phyloP scores from a whole-genome alignment of 2,888 invertebrate genomes.

The Koerneria pararmatus region DNA sequence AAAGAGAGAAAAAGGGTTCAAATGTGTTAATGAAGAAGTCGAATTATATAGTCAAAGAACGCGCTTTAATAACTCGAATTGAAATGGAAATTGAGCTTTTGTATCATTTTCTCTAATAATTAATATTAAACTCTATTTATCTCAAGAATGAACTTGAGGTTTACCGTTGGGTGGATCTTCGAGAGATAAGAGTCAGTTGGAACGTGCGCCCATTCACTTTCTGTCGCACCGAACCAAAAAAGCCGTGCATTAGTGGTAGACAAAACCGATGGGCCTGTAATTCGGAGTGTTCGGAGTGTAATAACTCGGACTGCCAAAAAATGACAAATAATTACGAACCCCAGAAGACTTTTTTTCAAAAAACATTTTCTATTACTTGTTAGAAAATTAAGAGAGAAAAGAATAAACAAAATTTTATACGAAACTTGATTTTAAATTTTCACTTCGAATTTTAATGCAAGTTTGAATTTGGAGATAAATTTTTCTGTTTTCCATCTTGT shows the following conservation, averaged over 20 bases:
- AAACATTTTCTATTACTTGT: neutral
- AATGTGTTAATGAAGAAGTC: too few relatives aligned
- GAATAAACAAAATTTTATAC: neutral
- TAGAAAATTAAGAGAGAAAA: neutral
- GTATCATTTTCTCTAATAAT: constrained; percentile 3
- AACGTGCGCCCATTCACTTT: constrained; percentile 78
- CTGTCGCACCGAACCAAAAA: constrained; percentile 67
- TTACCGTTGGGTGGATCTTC: constrained; percentile 75
- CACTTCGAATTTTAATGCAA: neutral
- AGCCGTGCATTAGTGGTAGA: constrained; percentile 86
- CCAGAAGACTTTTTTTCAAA: neutral
- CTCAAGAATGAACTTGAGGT: constrained; percentile 70
- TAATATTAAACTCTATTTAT: constrained; percentile 1
- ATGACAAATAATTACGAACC: neutral
- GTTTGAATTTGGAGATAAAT: too few relatives aligned
- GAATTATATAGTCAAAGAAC: too few relatives aligned
- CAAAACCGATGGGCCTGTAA: constrained; percentile 66
- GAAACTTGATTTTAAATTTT: neutral
- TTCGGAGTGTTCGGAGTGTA: too few relatives aligned
- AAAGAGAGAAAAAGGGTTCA: too few relatives aligned
- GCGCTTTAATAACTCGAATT: too few relatives aligned
- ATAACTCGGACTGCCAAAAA: too few relatives aligned
- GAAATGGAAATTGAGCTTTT: too few relatives aligned
- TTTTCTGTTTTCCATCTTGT: too few relatives aligned
- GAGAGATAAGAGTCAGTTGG: constrained; percentile 81